Evolutionary conservation across 2,888 invertebrate species (phyloP).

Genomic region (Ectropis crepuscularia): DNA sequence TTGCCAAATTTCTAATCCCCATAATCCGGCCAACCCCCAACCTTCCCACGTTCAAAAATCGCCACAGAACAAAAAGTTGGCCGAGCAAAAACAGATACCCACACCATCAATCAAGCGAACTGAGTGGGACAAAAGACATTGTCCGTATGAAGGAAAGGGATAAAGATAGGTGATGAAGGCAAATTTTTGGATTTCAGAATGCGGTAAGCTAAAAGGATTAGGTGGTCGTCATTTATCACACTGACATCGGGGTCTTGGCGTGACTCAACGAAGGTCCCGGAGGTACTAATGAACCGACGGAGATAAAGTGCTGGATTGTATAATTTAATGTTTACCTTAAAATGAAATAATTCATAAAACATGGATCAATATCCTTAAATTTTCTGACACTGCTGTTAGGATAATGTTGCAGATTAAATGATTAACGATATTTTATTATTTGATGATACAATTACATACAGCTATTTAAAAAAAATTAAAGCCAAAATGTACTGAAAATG

Average conservation of each 20-base stretch:
- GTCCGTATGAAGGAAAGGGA: conserved; percentile 20
- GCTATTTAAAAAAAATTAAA: no score
- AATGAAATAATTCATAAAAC: conserved; percentile 1
- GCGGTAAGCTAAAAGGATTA: conserved; percentile 51
- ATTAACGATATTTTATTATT: no score
- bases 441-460: no score
- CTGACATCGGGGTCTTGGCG: conserved; percentile 37
- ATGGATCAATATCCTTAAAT: no score
- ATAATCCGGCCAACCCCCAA: conserved; percentile 34
- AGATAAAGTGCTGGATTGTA: conserved; percentile 26
- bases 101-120: conserved; percentile 38
- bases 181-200: conserved; percentile 44
- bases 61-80: conserved; percentile 31
- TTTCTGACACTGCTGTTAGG: no score
- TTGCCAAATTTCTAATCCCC: conserved; percentile 10
- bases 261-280: conserved; percentile 49
- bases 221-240: conserved; percentile 50
- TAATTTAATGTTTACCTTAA: conserved; percentile 10
- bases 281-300: conserved; percentile 47
- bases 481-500: no score
- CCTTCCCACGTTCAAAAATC: conserved; percentile 42
- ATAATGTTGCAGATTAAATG: no score
- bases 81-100: conserved; percentile 36
- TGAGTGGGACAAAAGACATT: conserved; percentile 24
- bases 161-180: conserved; percentile 33